Conservation (phyloP, 2,113 vertebrate genomes). For the Ariopsis seemanni region DNA sequence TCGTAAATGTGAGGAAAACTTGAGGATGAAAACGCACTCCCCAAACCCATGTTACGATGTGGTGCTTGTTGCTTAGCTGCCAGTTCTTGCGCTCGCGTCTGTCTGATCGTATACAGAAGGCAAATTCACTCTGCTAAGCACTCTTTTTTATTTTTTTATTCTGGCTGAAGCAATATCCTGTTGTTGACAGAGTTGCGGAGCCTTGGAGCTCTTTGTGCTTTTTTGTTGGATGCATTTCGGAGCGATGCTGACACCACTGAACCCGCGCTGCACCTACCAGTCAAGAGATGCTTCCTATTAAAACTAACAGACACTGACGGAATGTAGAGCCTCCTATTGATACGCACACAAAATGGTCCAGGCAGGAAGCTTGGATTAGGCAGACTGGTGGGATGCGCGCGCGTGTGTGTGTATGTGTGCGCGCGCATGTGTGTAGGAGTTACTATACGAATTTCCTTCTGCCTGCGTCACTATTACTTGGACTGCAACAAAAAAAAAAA, state of each 20-base stretch:
- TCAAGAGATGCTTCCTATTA: constrained; percentile 25
- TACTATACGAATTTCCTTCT: neutral
- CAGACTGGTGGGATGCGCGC: neutral
- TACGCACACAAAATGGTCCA: constrained; percentile 10
- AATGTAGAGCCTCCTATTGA: neutral
- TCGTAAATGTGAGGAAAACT: neutral
- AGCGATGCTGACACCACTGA: constrained; percentile 38
- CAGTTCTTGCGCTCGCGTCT: neutral
- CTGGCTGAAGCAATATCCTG: constrained; percentile 7
- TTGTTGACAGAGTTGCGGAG: constrained; percentile 17
- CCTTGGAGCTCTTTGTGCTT: constrained; percentile 18
- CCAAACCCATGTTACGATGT: neutral
- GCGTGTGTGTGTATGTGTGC: neutral
- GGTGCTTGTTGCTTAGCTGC: neutral
- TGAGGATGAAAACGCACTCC: neutral
- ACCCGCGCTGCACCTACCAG: constrained; percentile 16
- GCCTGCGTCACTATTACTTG: neutral
- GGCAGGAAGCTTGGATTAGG: neutral
- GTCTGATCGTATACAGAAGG: constrained; percentile 6
- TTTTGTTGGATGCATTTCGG: neutral
- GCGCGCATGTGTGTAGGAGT: no score
- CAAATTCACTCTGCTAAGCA: neutral
- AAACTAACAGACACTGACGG: constrained; percentile 29
- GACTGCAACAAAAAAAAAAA: neutral
- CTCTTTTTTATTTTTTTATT: neutral